phyloP scores from a whole-genome alignment of 2,797 vertebrate genomes.

The Sylvilagus floridanus region DNA sequence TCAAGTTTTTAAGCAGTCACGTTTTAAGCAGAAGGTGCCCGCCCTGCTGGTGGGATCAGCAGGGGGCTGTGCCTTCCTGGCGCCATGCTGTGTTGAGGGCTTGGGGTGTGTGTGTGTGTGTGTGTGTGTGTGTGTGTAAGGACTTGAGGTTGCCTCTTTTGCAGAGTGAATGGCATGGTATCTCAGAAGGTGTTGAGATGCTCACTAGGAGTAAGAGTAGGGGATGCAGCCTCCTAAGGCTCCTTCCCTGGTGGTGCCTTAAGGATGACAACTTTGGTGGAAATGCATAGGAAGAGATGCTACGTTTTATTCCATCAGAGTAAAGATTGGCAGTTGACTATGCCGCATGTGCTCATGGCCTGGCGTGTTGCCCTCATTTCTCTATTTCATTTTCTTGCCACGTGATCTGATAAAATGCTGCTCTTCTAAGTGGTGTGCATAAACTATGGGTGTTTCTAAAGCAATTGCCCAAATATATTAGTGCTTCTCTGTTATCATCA shows the following conservation, averaged over 20 bases:
- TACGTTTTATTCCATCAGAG: neutral
- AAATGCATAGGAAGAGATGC: neutral
- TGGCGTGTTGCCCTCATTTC: neutral
- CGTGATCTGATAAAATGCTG: neutral
- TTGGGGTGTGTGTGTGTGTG: neutral
- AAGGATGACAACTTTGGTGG: neutral
- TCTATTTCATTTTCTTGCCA: neutral
- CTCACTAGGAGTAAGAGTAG: neutral
- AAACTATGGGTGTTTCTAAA: neutral
- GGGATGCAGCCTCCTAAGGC: neutral
- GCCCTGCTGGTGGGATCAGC: neutral
- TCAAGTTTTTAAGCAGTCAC: neutral
- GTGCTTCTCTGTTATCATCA: neutral
- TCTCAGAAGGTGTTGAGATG: neutral
- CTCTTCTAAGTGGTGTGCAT: neutral
- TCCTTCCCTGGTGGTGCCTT: neutral
- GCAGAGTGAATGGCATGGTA: neutral
- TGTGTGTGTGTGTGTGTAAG: neutral
- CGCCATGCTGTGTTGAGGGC: rapidly evolving
- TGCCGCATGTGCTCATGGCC: neutral
- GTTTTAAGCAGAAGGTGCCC: neutral
- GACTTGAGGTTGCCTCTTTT: neutral
- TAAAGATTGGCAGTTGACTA: neutral
- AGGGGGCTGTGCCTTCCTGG: rapidly evolving
- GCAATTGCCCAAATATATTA: neutral